Evolutionary conservation across 1,140 invertebrate species (phyloP), one percentile per base, ranked within the genome.

Genomic region (Drosophila setifemur): DNA sequence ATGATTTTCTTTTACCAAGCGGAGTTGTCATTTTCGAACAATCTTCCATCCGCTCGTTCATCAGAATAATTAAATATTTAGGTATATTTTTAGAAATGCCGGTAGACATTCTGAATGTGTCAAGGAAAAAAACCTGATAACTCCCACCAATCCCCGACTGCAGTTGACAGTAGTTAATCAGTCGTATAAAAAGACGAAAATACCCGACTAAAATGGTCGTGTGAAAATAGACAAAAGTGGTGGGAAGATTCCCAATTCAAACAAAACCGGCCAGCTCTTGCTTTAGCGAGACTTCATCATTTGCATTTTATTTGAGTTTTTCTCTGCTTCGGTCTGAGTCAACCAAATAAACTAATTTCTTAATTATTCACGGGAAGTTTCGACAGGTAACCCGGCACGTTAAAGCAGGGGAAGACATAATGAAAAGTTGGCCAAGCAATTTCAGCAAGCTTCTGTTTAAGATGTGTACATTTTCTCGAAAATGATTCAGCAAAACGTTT

Each of bases 291-390:
- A 42, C 66, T 7, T 44, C 43, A 45, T 72, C 54, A 85, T 79
- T 79, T 57, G 52, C 75, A 79, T 85, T 79, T 83, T 58, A 54
- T 78, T 71, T 16, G 48, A 61, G 52, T 72, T 40, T 50, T 57
- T 28, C 26, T 16, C 45, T 25, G 19, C 40, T 39, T 29, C 16
- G n/a, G 45, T 50, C 47, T 33, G 40, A 49, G 47, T 53, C 39
- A 54, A 82, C 63, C 55, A 74, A 85, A 67, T 57, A 50, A 79
- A 74, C 72, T 79, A 45, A 82, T 83, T 79, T 71, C 70, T 85
- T 86, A 83, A 86, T 86, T 83, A 85, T 83, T 81, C 76, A 52
- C 47, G 67, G 70, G 39, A 74, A 79, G 76, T 81, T 60, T 75
- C 52, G 60, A 68, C 74, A 78, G 44, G 25, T 25, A 64, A 47